A percentile compares a stretch with the other conserved stretches of the same genome.
Conservation (phyloP, 2,113 vertebrate genomes). For the Phocoena phocoena region DNA sequence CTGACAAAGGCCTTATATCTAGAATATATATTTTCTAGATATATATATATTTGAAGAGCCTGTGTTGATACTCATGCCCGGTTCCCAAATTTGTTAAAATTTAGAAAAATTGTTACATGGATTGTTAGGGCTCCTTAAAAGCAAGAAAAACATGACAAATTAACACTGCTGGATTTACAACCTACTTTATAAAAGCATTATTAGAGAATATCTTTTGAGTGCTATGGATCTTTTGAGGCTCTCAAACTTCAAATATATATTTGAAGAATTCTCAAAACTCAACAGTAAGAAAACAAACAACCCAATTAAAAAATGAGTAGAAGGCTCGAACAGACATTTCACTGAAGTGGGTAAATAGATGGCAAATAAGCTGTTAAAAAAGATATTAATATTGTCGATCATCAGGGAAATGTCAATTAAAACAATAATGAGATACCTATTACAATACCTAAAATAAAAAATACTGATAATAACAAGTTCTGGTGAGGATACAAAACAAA, state of each 20-base stretch:
- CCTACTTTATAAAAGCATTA: neutral
- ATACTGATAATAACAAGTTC: neutral
- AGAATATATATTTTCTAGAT: neutral
- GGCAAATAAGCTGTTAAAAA: neutral
- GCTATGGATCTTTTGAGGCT: neutral
- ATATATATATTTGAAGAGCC: too few species aligned
- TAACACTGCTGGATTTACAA: neutral
- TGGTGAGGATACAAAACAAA: neutral
- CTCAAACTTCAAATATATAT: too few species aligned
- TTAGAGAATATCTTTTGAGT: slow-evolving; percentile 4
- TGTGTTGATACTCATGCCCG: too few species aligned
- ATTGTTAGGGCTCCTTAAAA: neutral
- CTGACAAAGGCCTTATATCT: neutral
- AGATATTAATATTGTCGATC: neutral
- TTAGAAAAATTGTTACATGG: neutral
- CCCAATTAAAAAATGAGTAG: neutral
- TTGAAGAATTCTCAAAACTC: neutral
- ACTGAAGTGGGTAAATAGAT: neutral
- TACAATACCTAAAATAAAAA: neutral
- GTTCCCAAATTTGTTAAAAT: too few species aligned
- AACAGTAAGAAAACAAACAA: neutral
- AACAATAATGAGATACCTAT: neutral
- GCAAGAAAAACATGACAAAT: neutral
- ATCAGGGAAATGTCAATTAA: neutral
- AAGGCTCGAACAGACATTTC: neutral